Base-by-base conservation (phyloP, 1,140 invertebrate species). In the Babylonia areolata region DNA sequence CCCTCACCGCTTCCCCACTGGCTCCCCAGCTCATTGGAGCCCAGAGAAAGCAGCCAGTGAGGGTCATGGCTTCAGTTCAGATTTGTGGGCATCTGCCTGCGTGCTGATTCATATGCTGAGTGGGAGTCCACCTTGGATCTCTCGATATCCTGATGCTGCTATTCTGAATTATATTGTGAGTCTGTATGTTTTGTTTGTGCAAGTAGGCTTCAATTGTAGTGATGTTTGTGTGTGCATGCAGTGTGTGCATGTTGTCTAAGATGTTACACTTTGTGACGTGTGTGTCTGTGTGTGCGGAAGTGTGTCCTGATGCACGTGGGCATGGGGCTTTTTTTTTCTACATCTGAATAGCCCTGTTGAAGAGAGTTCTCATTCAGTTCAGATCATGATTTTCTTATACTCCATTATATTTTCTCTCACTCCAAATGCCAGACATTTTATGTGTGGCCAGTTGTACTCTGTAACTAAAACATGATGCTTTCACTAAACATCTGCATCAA, bases 1-100 rank as follows among this genome's bases (percentile, higher is more conserved):
- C 35, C 85, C 82, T 78, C 78, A 87, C 12, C 88, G 88, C 28
- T 88, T 69, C n/a, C 90, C 89, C 9, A 81, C 89, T 69, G 91
- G 91, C 5, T 90, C 90, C 5, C 92, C 90, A 39, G 90, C 91
- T n/a, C 91, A 92, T 31, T 92, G 91, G 88, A 92, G 91, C 84
- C 93, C 93, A 20, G 92, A 93, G 80, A 93, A 93, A 80, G 92
- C 92, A 5, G 46, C 89, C 58, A 89, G 88, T 71, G 85, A 90
- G 58, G 92, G 91, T 17, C 91, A 93, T 86, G 90, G 91, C 15
- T 92, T 90, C 85, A 88, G 89, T 6, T 89, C 92, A 28, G 93
- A 93, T 69, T 86, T 93, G 20, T 93, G 93, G 93, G 92, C 93
- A 28, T 89, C 90, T 20, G 83, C 90, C 0, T 93, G 93, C 86